Evolutionary conservation across 64 coral and sea anemone genomes (phyloP), one percentile per base, ranked within the genome.

Genomic region (Astreopora myriophthalma): DNA sequence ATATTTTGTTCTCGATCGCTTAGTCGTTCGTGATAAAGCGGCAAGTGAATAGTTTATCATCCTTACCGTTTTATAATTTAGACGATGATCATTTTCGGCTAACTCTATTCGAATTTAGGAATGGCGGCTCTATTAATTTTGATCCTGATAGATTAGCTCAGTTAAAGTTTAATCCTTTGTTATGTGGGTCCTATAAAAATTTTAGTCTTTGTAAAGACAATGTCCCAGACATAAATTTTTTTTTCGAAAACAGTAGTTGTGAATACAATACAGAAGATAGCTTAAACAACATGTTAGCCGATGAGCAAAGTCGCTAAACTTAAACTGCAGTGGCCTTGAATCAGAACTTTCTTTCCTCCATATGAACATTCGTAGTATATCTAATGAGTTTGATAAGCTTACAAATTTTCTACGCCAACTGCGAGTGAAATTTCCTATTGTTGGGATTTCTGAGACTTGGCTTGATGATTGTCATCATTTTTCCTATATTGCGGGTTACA

Each of bases 361-460:
- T 75, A 57, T 92, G 52, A 85, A 85, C 55, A 76, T 77, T 74
- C 63, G 71, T 27, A 85, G 90, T 84, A 60, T 75, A 70, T 49
- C 44, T 37, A 84, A 85, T 51, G 85, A 92, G 11, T 44, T 92
- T 42, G 90, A 85, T 74, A 84, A 85, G 35, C 48, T 92, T 52
- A 85, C 39, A 28, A 85, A 92, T 66, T 92, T 92, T 74, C 70
- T 92, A 19, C 42, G 48, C 58, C 66, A 62, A 38, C 52, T 86
- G 39, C n/a, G 24, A 33, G 34, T 86, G 14, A 86, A 75, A 28
- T 38, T 86, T 40, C 73, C 90, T 37, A 64, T 92, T 64, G 63
- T 92, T 64, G 90, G 80, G n/a, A 92, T 86, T 61, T 44, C 69
- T 64, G 81, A 92, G 57, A 92, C 80, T 44, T 92, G 90, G 90